These are phyloP conservation scores for Armadillidium nasatum DNA, from an alignment of 1,140 invertebrate species.

Conservation along the genomic window DNA sequence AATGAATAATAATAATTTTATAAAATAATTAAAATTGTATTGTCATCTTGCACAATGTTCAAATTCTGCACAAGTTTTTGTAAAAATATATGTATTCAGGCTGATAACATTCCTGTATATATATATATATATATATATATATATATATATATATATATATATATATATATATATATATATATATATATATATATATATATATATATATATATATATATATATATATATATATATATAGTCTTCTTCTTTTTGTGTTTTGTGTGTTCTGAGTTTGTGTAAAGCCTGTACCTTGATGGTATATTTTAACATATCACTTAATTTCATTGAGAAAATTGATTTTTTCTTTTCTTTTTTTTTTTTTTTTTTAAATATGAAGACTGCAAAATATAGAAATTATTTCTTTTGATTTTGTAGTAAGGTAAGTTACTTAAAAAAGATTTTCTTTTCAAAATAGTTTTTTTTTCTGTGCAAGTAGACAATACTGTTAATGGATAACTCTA, in stretches of 20 bases:
- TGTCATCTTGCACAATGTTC: neutral
- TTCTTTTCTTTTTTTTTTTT: neutral
- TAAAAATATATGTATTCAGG: neutral
- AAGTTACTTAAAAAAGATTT: neutral
- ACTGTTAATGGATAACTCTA: neutral
- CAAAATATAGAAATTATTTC: neutral
- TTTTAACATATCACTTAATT: neutral
- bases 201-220: too few relatives aligned
- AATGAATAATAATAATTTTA: too few relatives aligned
- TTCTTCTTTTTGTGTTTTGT: too few relatives aligned
- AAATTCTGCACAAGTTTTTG: neutral
- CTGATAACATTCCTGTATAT: too few relatives aligned
- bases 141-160: neutral
- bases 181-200: neutral
- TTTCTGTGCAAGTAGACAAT: slow-evolving; percentile 4
- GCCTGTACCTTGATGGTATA: too few relatives aligned
- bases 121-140: too few relatives aligned
- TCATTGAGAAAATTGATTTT: too few relatives aligned
- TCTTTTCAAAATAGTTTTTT: neutral
- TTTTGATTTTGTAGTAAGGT: neutral
- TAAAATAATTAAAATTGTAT: neutral
- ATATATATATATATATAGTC: too few relatives aligned
- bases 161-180: neutral
- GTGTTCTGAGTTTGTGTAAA: too few relatives aligned
- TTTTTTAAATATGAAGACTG: neutral